These are phyloP conservation scores for Premnoplex brunnescens DNA, from an alignment of 2,797 vertebrate genomes.

Conservation along the genomic window DNA sequence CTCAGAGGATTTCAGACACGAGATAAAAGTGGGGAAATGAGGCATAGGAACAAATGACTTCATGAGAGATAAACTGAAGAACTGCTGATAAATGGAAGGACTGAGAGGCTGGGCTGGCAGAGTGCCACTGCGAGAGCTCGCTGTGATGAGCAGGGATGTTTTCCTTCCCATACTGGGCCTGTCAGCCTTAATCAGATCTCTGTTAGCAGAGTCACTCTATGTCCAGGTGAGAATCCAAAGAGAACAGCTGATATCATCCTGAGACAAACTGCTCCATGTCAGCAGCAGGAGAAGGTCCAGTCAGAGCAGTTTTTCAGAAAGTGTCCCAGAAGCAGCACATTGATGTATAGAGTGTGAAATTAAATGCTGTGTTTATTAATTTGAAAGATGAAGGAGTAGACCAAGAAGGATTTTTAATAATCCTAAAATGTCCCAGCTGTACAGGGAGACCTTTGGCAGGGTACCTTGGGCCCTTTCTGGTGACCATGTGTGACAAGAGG, in stretches of 20 bases:
- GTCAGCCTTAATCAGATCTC: constrained; percentile 37
- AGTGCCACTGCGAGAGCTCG: background rate
- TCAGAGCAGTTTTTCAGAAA: background rate
- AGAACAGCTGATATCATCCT: background rate
- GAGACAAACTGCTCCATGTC: background rate
- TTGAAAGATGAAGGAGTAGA: background rate
- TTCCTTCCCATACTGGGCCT: background rate
- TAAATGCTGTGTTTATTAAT: background rate
- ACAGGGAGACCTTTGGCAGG: background rate
- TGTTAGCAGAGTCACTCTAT: background rate
- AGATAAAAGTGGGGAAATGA: background rate
- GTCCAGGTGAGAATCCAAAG: constrained; percentile 4
- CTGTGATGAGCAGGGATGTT: background rate
- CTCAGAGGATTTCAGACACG: background rate
- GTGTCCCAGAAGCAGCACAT: background rate
- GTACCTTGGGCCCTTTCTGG: background rate
- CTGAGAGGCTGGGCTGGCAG: background rate
- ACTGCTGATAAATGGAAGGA: background rate
- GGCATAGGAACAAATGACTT: background rate
- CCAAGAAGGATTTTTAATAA: background rate
- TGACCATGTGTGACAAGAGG: background rate
- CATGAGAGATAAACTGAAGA: background rate
- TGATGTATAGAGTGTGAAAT: background rate
- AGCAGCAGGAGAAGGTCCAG: background rate
- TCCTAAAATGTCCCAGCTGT: background rate